Base-by-base conservation (phyloP, 2,888 invertebrate genomes). In the Rhingia campestris region DNA sequence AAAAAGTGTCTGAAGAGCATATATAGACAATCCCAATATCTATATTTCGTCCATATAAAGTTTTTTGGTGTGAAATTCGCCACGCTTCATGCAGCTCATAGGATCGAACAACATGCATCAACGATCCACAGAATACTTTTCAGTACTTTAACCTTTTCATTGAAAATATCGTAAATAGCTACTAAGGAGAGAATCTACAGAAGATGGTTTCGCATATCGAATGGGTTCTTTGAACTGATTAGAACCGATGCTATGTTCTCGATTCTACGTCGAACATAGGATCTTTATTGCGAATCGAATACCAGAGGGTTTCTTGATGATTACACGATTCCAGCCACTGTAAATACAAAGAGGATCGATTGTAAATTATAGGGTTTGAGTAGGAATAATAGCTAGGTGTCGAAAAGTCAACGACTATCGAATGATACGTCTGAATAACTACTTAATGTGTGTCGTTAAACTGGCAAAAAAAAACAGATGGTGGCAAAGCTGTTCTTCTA, bases 291-390 rank as follows among this genome's bases (percentile, higher is more conserved):
- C 95, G 94, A 0, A 99, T 99, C 92, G 99, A 99, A 6, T n/a
- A n/a, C n/a, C n/a, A n/a, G n/a, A n/a, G n/a, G 99, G 99, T 91
- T 99, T 99, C 92, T 99, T 99, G 85, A 99, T 96, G 72, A 99
- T 99, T 49, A 99, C 94, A 87, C 99, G 94, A 45, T 97, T 98
- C 96, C 97, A 99, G 37, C 97, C 98, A 87, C 95, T 95, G 87
- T 10, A 92, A 81, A 49, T 3, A 91, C 41, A 51, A 37, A n/a
- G 12, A 14, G 14, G 35, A 53, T 7, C n/a, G n/a, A n/a, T n/a
- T n/a, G n/a, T n/a, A n/a, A n/a, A n/a, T n/a, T n/a, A n/a, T n/a
- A n/a, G n/a, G n/a, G n/a, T n/a, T n/a, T n/a, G n/a, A n/a, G n/a
- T n/a, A n/a, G n/a, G n/a, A n/a, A n/a, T n/a, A n/a, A n/a, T n/a